Conservation (phyloP, 2,797 vertebrate genomes). For the Phoeniculus purpureus region DNA sequence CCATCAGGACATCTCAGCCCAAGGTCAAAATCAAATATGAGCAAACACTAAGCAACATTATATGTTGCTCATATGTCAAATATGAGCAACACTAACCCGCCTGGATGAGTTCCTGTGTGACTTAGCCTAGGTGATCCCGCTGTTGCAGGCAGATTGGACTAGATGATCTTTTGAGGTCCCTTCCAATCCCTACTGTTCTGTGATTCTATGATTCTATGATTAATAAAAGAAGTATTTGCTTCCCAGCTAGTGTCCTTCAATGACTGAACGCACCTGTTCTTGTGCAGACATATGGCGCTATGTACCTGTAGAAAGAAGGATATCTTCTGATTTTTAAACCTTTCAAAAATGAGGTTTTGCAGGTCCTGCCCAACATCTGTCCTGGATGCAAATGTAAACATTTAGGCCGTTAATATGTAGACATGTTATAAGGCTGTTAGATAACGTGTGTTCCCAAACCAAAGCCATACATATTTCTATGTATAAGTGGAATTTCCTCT, state of each 20-base stretch:
- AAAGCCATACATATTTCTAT: background rate
- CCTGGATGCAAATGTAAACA: background rate
- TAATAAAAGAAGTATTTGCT: background rate
- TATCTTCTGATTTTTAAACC: background rate
- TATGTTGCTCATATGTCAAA: no score
- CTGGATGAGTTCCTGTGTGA: no score
- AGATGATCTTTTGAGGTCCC: no score
- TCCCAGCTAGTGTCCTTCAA: background rate
- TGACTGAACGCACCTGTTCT: background rate
- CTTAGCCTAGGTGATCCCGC: no score
- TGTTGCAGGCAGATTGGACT: no score
- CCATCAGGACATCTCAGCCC: background rate
- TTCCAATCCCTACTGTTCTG: no score
- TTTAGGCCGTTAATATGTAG: background rate
- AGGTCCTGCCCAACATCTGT: background rate
- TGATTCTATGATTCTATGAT: no score
- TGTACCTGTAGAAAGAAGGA: background rate
- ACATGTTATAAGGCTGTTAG: background rate
- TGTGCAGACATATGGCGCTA: background rate
- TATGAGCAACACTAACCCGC: no score
- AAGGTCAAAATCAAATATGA: background rate
- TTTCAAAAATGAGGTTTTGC: background rate
- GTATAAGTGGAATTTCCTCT: background rate
- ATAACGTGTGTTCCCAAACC: background rate
- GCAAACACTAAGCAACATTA: background rate